Percentiles rank a stretch among this genome's conserved stretches.
These are phyloP conservation scores for Contarinia nasturtii DNA, from an alignment of 1,140 invertebrate genomes.

Conservation along the genomic window DNA sequence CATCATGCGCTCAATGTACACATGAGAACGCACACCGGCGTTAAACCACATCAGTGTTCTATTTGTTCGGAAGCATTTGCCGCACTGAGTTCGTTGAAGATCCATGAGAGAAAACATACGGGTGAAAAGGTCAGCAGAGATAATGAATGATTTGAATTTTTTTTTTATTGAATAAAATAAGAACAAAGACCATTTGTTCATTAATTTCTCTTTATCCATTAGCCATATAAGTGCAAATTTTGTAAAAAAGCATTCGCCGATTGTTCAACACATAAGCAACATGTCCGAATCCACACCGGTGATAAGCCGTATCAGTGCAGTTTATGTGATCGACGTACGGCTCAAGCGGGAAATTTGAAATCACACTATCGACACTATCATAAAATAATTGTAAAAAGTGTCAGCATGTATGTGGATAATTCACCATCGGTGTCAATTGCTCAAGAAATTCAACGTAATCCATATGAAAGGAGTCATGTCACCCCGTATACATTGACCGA, in stretches of 20 bases:
- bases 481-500: too few species aligned
- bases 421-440: too few species aligned
- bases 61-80: conserved; percentile 37
- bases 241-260: not conserved
- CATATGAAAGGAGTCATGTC: too few species aligned
- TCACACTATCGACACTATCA: not conserved
- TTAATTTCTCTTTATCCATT: not conserved
- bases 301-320: conserved; percentile 34
- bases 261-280: not conserved
- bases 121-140: conserved; percentile 25
- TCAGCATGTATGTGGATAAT: not conserved
- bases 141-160: too few species aligned
- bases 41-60: conserved; percentile 40
- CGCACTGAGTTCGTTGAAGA: conserved; percentile 25
- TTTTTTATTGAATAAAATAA: too few species aligned
- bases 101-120: conserved; percentile 30
- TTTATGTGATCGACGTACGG: conserved; percentile 31
- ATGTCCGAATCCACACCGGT: not conserved
- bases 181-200: not conserved
- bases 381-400: not conserved
- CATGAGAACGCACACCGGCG: conserved; percentile 38
- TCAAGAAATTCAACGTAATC: too few species aligned
- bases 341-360: not conserved
- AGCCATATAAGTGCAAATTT: conserved; percentile 3
- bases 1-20: conserved; percentile 21